A percentile compares a stretch with the other conserved stretches of the same genome.
Evolutionary conservation across 2,113 vertebrate species (phyloP).

Genomic region (Fulmarus glacialis): DNA sequence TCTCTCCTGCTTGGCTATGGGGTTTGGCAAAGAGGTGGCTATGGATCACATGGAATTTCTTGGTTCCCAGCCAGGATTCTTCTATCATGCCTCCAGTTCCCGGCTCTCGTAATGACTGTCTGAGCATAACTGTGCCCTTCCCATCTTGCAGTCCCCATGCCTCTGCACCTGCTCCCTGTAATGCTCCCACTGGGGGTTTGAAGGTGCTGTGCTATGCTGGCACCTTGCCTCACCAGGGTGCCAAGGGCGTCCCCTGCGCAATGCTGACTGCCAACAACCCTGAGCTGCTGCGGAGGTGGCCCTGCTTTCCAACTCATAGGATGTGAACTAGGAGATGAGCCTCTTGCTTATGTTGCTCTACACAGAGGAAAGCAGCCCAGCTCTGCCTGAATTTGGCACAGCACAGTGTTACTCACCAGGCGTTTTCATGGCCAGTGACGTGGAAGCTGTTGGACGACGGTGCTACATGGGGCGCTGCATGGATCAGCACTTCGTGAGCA

Average conservation of each 20-base stretch:
- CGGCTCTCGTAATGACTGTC: background rate
- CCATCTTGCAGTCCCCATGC: background rate
- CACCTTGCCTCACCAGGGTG: background rate
- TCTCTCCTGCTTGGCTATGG: background rate
- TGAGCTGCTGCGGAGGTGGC: background rate
- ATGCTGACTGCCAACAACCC: background rate
- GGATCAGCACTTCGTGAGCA: background rate
- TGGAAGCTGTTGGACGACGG: fast-evolving
- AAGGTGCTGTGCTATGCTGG: background rate
- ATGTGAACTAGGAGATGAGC: background rate
- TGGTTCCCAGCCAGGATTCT: background rate
- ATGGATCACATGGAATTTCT: background rate
- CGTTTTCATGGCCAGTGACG: background rate
- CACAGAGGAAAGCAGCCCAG: background rate
- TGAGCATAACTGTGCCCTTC: background rate
- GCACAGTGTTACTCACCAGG: fast-evolving
- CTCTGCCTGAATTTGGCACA: no score
- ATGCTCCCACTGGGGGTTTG: background rate
- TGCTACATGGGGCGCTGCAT: fast-evolving
- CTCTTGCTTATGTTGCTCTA: background rate
- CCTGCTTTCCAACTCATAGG: background rate
- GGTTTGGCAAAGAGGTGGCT: background rate
- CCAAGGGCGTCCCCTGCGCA: no score
- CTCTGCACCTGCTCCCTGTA: background rate
- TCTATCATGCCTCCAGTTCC: background rate